Evolutionary conservation across 2,113 vertebrate genomes (phyloP).

Genomic region (Ictidomys tridecemlineatus): DNA sequence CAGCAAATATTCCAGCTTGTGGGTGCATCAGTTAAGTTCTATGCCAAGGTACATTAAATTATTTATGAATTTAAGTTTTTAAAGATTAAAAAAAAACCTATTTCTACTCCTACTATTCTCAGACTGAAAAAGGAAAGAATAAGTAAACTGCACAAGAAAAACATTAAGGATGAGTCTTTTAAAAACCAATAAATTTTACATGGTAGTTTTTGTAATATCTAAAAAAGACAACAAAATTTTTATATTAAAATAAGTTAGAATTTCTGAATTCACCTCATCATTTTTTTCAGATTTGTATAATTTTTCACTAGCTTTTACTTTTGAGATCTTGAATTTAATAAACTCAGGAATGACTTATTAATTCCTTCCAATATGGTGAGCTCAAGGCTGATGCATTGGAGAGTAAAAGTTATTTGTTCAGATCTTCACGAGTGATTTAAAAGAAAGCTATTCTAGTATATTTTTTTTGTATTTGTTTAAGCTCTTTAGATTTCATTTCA

Average conservation of each 20-base stretch:
- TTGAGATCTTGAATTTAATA: slow-evolving; percentile 11
- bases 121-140: background rate
- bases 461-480: background rate
- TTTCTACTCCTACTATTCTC: background rate
- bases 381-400: background rate
- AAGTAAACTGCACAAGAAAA: background rate
- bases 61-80: slow-evolving; percentile 49
- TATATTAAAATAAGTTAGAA: background rate
- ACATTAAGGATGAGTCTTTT: background rate
- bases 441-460: background rate
- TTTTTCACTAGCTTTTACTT: slow-evolving; percentile 1
- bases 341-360: background rate
- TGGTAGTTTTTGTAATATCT: background rate
- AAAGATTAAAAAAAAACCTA: slow-evolving; percentile 12
- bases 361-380: background rate
- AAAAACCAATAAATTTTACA: slow-evolving; percentile 3
- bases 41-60: slow-evolving; percentile 40
- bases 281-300: background rate
- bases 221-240: background rate
- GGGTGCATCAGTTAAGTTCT: background rate
- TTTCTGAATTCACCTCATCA: background rate
- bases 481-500: background rate
- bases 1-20: background rate
- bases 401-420: slow-evolving; percentile 13
- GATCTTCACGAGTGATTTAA: background rate